Conservation (phyloP, 2,797 vertebrate species). For the Columba guinea region DNA sequence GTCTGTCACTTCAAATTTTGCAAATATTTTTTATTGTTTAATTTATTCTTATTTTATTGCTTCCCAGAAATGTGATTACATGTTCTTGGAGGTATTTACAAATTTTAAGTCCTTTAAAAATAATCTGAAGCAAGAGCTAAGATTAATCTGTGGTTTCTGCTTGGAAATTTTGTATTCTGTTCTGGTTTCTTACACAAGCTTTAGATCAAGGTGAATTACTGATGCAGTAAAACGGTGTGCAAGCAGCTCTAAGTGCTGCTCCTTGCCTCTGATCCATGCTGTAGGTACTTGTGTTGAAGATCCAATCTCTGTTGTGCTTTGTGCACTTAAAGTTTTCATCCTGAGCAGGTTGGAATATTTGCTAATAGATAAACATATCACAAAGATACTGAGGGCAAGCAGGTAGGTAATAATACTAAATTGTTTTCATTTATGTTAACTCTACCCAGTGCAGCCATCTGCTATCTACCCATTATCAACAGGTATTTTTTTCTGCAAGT, state of each 20-base stretch:
- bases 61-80: neutral
- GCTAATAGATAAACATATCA: neutral
- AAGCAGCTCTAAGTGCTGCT: neutral
- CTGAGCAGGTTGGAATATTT: neutral
- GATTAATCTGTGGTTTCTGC: neutral
- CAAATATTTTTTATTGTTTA: neutral
- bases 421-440: neutral
- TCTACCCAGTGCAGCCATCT: neutral
- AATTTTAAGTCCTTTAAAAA: neutral
- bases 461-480: neutral
- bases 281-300: neutral
- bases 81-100: neutral
- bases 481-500: neutral
- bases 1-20: neutral
- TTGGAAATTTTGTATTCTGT: neutral
- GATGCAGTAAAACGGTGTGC: neutral
- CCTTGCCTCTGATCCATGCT: neutral
- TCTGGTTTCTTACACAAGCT: neutral
- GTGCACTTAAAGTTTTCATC: neutral
- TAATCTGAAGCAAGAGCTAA: neutral
- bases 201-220: slow-evolving; percentile 32
- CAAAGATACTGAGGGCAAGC: neutral
- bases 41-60: neutral
- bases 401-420: neutral
- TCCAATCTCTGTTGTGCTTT: neutral